Conservation (phyloP, 2,113 vertebrate genomes). For the Lepus americanus region DNA sequence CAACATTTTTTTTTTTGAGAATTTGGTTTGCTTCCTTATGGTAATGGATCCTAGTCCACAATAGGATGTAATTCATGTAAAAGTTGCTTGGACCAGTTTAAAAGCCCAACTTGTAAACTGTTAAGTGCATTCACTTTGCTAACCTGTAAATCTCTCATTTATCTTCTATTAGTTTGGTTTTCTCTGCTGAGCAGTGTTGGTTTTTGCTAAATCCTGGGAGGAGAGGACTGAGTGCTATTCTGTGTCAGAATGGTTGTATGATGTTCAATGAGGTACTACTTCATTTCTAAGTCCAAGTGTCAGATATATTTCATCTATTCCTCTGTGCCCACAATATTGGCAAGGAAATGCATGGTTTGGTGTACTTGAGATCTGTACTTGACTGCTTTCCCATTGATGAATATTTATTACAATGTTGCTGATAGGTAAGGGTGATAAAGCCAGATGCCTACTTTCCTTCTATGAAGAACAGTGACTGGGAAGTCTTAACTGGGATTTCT, state of each 20-base stretch:
- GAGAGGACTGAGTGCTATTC: neutral
- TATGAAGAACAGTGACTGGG: neutral
- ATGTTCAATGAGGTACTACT: neutral
- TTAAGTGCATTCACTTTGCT: neutral
- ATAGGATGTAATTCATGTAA: neutral
- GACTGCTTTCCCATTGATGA: neutral
- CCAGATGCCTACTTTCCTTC: neutral
- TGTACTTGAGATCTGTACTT: conserved; percentile 23
- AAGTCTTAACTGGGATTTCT: neutral
- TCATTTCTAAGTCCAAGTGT: neutral
- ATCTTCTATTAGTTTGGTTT: conserved; percentile 19
- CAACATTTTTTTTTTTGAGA: conserved; percentile 7
- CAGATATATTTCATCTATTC: neutral
- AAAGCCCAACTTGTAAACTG: conserved; percentile 37
- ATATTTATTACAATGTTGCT: neutral
- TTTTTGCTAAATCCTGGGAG: conserved; percentile 20
- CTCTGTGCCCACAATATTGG: neutral
- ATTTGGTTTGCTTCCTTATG: neutral
- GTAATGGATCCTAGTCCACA: neutral
- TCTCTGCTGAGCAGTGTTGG: neutral
- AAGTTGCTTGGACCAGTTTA: neutral
- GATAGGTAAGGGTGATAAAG: neutral
- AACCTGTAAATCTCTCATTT: neutral
- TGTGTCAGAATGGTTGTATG: neutral
- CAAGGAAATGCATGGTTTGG: neutral